Evolutionary conservation across 1,140 invertebrate species (phyloP), one percentile per base, ranked within the genome.

Genomic region (Pseudomyrmex sp.): DNA sequence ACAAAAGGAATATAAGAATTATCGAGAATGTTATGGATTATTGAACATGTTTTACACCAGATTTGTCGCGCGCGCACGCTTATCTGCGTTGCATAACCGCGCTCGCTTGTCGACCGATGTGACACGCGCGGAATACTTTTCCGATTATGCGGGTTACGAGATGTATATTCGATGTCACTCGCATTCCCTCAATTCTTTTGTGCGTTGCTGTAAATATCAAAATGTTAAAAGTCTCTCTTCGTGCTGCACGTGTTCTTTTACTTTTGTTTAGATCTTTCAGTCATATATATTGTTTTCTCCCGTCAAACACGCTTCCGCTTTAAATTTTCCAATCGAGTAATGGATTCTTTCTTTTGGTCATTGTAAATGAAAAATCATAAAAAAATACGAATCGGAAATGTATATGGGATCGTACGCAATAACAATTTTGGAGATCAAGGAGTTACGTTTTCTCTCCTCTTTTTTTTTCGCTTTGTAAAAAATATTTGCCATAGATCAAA

Each of bases 141-240:
- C 76, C 69, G 52, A 63, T 87, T 61, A 77, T 84, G 84, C 85
- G 77, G 76, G 82, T 15, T 35, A 62, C 10, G 61, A 68, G 83
- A 86, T 86, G 80, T 73, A 58, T 74, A 72, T 84, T 72, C 73
- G 52, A 75, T 85, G 77, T 84, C 79, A 85, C 48, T 74, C 61
- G 76, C 61, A 73, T 54, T 58, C 66, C n/a, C 58, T 23, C n/a
- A 52, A 63, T 75, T 68, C 73, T 63, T 85, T 83, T 76, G 65
- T 79, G 54, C 44, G 20, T 70, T 26, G 65, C 76, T 50, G 65
- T 58, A 79, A 79, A 79, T 65, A 69, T 66, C 76, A 69, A 79
- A 35, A 79, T 66, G 76, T 59, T 59, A 63, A 59, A 79, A 79
- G 69, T 79, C 52, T 63, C 58, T 48, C 13, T 13, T 4, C 8